Base-by-base conservation (phyloP, 2,888 invertebrate species). In the Ephialtes manifestator region DNA sequence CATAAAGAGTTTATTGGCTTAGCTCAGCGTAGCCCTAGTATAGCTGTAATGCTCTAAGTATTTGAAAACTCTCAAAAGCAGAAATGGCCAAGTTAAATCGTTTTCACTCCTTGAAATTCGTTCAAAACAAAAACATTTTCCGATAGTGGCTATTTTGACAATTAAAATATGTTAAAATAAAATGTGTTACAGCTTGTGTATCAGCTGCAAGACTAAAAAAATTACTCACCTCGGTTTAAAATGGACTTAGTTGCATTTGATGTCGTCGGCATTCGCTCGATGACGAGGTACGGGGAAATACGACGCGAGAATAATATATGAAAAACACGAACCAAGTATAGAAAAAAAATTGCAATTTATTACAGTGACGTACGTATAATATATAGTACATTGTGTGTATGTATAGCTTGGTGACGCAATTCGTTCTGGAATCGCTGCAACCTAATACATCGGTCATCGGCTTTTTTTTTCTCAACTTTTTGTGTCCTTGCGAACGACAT, bases 271-370 rank as follows among this genome's bases (percentile, higher is more conserved):
- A 51, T 24, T 55, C 39, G 39, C 11, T 13, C 15, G 58, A 58
- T 15, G 58, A 58, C 4, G 58, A 58, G 58, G 11, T 13, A 13
- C 28, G 58, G 28, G 11, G 28, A 58, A 58, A 28, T 24, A 28
- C 58, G 15, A 2, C 4, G 35, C 8, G 0, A 72, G 35, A 24
- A 75, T 3, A 71, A 65, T 13, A 2, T 11, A 51, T 15, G 2
- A 70, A 68, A 13, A 8, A 78, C 28, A 55, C 4, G 65, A 83
- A 70, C 53, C 58, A 67, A 24, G 71, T 63, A 86, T 90, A 89
- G 84, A 91, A 86, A 91, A 89, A 89, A 88, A 90, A 87, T 91
- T 90, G 90, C 90, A 89, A 91, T 91, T 91, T 91, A 92, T 92
- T 92, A 92, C 89, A 91, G 90, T 91, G 90, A 90, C 87, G 85